Conservation (phyloP, 1,140 invertebrate genomes). For the Drosophila saltans region DNA sequence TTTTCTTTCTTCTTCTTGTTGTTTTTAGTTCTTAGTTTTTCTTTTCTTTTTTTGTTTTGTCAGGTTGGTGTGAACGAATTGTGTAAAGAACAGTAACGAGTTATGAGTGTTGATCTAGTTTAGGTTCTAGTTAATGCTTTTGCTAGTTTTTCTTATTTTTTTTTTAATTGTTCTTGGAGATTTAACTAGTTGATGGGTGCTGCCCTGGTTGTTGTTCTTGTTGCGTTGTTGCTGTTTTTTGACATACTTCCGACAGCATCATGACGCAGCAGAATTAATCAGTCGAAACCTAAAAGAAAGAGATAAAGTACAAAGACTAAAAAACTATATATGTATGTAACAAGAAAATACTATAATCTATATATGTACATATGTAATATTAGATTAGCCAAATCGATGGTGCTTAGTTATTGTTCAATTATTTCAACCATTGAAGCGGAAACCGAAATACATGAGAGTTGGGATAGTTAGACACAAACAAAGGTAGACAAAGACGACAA, state of each 20-base stretch:
- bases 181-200: slow-evolving; percentile 1
- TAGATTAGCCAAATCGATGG: background rate
- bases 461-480: background rate
- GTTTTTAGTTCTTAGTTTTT: slow-evolving; percentile 28
- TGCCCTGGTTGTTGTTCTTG: background rate
- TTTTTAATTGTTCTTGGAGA: slow-evolving; percentile 1
- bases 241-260: slow-evolving; percentile 7
- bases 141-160: background rate
- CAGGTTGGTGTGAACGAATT: slow-evolving; percentile 1
- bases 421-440: slow-evolving; percentile 1
- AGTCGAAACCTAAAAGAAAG: background rate
- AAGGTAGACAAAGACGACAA: background rate
- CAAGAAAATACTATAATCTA: background rate
- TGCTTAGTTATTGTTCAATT: slow-evolving; percentile 2
- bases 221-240: slow-evolving; percentile 2
- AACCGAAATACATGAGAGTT: background rate
- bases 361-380: too few species aligned
- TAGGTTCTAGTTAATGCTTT: slow-evolving; percentile 1
- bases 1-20: slow-evolving; percentile 41
- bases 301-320: slow-evolving; percentile 23
- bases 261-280: slow-evolving; percentile 1
- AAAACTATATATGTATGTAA: background rate
- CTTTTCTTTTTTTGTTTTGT: background rate
- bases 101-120: too few species aligned
- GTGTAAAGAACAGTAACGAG: background rate